Conservation (phyloP, 2,113 vertebrate species). For the Phalacrocorax carbo region DNA sequence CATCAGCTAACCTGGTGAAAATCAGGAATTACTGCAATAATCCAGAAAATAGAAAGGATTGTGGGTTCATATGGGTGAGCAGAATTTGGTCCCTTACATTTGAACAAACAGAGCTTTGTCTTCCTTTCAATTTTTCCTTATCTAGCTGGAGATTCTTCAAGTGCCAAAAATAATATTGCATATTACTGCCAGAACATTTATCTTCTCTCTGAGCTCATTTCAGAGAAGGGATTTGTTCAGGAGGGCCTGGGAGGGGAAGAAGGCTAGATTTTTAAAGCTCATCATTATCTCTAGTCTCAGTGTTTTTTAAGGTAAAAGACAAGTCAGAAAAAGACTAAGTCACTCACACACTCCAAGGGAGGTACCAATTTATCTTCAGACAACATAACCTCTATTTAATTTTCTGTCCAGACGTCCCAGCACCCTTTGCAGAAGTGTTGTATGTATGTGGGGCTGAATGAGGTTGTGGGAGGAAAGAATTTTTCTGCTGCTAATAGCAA, state of each 20-base stretch:
- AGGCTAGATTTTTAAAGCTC: constrained; percentile 35
- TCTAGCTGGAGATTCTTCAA: constrained; percentile 53
- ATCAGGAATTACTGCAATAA: neutral
- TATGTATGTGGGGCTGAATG: neutral
- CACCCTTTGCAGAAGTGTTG: neutral
- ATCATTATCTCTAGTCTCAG: constrained; percentile 35
- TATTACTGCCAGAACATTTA: constrained; percentile 55
- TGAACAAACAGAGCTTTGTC: neutral
- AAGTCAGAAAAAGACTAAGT: constrained; percentile 46
- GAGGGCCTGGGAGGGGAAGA: constrained; percentile 22
- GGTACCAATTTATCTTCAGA: constrained; percentile 51
- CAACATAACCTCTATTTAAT: constrained; percentile 56
- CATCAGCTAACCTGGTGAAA: neutral
- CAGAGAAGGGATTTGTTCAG: constrained; percentile 25
- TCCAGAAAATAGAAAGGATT: neutral
- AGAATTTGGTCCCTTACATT: neutral
- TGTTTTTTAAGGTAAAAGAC: constrained; percentile 40
- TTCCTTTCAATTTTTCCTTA: constrained; percentile 48
- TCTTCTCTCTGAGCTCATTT: constrained; percentile 43
- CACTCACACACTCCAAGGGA: neutral
- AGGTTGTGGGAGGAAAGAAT: constrained; percentile 15
- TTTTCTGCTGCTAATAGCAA: constrained; percentile 41
- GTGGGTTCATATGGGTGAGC: neutral
- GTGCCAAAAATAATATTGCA: constrained; percentile 64
- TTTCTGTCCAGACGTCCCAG: constrained; percentile 38